Conservation (phyloP, 2,113 vertebrate species). For the Oenanthe oenanthe region DNA sequence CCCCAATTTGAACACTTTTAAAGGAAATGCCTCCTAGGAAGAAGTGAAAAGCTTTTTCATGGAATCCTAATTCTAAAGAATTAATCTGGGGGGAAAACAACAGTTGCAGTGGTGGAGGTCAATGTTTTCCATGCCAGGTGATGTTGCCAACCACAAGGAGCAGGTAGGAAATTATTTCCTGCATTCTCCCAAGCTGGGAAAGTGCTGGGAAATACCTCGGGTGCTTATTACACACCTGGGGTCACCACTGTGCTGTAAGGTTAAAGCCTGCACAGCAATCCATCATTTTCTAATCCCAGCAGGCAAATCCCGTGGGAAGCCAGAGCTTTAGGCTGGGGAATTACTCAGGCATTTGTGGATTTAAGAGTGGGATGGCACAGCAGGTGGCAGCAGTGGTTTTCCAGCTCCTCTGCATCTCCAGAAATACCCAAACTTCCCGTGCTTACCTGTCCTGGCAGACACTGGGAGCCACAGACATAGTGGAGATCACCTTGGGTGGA, state of each 20-base stretch:
- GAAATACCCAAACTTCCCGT: fast-evolving
- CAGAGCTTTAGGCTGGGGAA: neutral
- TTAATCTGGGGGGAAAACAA: neutral
- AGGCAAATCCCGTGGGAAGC: neutral
- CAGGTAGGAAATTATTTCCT: fast-evolving
- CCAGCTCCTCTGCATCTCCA: neutral
- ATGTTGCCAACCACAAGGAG: neutral
- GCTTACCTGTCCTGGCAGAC: neutral
- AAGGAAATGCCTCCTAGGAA: neutral
- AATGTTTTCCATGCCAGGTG: neutral
- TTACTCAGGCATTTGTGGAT: neutral
- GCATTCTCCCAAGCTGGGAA: fast-evolving
- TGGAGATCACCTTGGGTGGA: neutral
- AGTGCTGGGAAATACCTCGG: neutral
- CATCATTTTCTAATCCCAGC: neutral
- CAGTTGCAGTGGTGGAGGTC: neutral
- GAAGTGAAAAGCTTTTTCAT: neutral
- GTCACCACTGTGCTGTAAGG: neutral
- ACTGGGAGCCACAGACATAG: neutral
- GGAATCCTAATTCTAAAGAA: neutral
- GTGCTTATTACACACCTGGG: neutral
- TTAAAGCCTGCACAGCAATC: neutral
- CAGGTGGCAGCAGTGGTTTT: conserved; percentile 16
- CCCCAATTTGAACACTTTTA: neutral
- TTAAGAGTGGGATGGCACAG: neutral